phyloP scores from a whole-genome alignment of 2,113 vertebrate species.

The Gavialis gangeticus region DNA sequence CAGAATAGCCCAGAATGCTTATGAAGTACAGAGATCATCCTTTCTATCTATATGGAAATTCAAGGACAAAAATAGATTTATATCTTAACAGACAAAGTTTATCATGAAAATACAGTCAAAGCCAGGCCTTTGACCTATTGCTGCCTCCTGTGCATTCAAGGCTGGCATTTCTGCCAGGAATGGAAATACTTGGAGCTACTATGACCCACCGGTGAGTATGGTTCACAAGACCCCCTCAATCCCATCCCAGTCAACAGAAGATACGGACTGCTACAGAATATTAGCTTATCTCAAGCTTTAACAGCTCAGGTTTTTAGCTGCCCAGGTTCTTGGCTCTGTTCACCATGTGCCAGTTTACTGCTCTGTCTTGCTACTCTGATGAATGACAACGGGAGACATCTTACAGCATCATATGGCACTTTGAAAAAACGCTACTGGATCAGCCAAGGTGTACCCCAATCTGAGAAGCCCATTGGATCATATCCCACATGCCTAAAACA shows the following conservation, averaged over 20 bases:
- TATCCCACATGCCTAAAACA: background rate
- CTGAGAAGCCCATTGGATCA: background rate
- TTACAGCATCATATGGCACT: background rate
- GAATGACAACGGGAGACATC: background rate
- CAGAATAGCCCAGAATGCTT: background rate
- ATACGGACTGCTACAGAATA: no score
- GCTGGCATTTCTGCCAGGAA: background rate
- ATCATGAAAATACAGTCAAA: background rate
- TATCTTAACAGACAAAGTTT: constrained; percentile 12
- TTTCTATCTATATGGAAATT: background rate
- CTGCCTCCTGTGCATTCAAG: background rate
- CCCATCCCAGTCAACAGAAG: no score
- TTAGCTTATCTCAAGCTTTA: no score
- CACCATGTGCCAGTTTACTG: no score
- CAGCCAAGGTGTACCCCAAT: background rate
- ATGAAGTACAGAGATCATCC: background rate
- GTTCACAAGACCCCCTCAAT: no score
- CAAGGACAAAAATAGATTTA: background rate
- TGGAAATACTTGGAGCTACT: background rate
- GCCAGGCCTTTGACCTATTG: background rate
- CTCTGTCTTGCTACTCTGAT: background rate
- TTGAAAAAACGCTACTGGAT: background rate
- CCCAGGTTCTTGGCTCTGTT: no score
- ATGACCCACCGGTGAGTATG: accelerated
- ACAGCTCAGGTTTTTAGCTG: no score